phyloP scores from a whole-genome alignment of 2,113 vertebrate genomes.

The Phalacrocorax aristotelis region DNA sequence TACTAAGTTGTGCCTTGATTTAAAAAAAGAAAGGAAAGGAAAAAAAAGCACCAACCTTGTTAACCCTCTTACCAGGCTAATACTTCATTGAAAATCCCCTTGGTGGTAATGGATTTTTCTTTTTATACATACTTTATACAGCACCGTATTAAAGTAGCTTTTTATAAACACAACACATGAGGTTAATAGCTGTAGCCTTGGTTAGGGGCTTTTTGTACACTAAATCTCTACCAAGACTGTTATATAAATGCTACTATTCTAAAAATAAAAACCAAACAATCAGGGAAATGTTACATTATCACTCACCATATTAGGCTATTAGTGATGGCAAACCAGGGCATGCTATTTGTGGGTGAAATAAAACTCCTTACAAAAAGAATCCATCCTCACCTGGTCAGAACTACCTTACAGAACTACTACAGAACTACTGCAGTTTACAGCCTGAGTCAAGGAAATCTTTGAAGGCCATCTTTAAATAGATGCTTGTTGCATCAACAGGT shows the following conservation, averaged over 20 bases:
- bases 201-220: conserved; percentile 51
- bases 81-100: conserved; percentile 74
- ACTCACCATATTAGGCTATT: conserved; percentile 24
- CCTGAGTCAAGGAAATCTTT: not conserved
- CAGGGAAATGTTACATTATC: conserved; percentile 56
- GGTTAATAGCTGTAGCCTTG: conserved; percentile 47
- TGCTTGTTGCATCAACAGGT: not conserved
- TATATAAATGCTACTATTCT: conserved; percentile 67
- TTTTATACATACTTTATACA: conserved; percentile 72
- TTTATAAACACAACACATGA: conserved; percentile 67
- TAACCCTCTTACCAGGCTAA: conserved; percentile 81
- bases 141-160: conserved; percentile 65
- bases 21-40: conserved; percentile 37
- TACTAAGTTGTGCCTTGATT: conserved; percentile 29
- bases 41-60: conserved; percentile 65
- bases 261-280: conserved; percentile 62
- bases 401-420: not conserved
- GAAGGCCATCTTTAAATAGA: not conserved
- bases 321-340: conserved; percentile 26
- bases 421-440: not conserved
- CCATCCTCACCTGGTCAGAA: not conserved
- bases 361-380: not conserved
- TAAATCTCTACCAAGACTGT: conserved; percentile 72
- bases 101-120: conserved; percentile 70
- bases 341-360: conserved; percentile 15